Conservation (phyloP, 2,113 vertebrate genomes). For the Platanista minor region DNA sequence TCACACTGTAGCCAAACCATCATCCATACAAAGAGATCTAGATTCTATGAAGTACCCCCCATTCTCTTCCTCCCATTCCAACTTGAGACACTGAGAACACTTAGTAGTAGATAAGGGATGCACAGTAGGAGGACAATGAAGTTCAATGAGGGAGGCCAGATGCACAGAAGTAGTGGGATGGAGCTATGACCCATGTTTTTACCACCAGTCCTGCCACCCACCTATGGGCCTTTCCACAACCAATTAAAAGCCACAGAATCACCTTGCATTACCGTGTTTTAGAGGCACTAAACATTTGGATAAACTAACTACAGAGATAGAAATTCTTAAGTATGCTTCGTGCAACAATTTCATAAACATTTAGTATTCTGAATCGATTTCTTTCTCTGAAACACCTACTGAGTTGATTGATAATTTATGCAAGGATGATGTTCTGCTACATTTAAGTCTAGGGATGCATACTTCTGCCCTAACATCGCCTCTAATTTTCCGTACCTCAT, state of each 20-base stretch:
- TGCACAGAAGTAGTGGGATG: neutral
- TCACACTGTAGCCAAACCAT: neutral
- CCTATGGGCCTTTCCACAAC: neutral
- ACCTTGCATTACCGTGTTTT: neutral
- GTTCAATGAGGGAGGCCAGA: neutral
- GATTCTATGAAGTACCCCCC: neutral
- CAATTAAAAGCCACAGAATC: neutral
- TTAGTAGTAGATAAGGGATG: neutral
- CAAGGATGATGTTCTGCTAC: constrained; percentile 19
- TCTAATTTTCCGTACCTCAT: neutral
- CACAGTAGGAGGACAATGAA: neutral
- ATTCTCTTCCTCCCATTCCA: neutral
- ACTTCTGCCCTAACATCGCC: neutral
- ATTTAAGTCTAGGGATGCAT: neutral
- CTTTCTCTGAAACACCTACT: constrained; percentile 35
- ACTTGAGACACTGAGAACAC: neutral
- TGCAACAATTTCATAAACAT: constrained; percentile 31
- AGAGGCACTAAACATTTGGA: neutral
- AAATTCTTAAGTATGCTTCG: neutral
- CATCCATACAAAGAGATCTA: neutral
- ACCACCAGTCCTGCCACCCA: neutral
- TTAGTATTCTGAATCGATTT: constrained; percentile 48
- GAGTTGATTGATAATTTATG: constrained; percentile 62
- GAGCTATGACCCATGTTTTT: neutral
- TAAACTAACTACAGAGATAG: neutral